Conservation (phyloP, 2,113 vertebrate species). For the Pangasianodon gigas region DNA sequence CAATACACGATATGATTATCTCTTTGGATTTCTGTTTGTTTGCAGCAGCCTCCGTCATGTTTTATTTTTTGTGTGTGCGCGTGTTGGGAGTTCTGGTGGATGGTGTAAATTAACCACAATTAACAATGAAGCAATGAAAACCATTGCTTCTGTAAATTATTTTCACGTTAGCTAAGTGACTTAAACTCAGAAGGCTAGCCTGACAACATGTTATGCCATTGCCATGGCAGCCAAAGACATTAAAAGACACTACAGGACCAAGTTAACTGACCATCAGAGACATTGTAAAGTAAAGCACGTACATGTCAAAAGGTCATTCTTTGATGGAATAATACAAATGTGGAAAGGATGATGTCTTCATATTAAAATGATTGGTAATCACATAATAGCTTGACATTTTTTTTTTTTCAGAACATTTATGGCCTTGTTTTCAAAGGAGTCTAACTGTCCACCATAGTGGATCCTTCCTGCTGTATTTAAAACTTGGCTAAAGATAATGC, state of each 20-base stretch:
- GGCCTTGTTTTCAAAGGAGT: slow-evolving; percentile 66
- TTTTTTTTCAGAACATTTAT: slow-evolving; percentile 62
- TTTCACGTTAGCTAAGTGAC: not conserved
- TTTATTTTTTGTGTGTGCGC: not conserved
- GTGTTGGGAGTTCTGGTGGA: not conserved
- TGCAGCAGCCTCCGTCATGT: not conserved
- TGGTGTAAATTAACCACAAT: not conserved
- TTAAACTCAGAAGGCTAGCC: not conserved
- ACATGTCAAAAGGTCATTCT: slow-evolving; percentile 69
- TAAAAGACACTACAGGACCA: slow-evolving; percentile 61
- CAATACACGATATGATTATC: not conserved
- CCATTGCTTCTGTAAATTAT: not conserved
- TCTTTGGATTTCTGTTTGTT: not conserved
- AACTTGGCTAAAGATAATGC: slow-evolving; percentile 66
- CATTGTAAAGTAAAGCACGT: slow-evolving; percentile 64
- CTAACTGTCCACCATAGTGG: slow-evolving; percentile 68
- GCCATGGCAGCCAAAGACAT: slow-evolving; percentile 64
- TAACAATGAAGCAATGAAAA: not conserved
- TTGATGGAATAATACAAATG: slow-evolving; percentile 66
- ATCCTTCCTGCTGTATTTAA: slow-evolving; percentile 54
- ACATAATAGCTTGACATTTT: slow-evolving; percentile 64
- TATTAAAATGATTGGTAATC: slow-evolving; percentile 71
- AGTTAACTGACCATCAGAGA: slow-evolving; percentile 69
- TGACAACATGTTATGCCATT: slow-evolving; percentile 55
- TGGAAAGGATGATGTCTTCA: slow-evolving; percentile 74